Percentiles rank a stretch among this genome's conserved stretches.
phyloP scores from a whole-genome alignment of 1,140 invertebrate genomes.

The Chlorops oryzae region DNA sequence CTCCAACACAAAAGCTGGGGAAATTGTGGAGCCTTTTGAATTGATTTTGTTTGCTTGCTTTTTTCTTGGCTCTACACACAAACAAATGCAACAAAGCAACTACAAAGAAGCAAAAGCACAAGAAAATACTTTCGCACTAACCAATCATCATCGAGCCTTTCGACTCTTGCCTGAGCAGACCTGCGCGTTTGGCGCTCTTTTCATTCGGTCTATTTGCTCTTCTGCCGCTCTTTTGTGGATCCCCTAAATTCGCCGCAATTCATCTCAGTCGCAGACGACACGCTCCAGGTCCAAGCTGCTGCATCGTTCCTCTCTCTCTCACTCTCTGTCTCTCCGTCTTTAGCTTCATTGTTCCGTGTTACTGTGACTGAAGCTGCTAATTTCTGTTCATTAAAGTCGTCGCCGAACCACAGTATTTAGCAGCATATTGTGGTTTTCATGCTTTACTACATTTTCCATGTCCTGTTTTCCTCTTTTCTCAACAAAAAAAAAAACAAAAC shows the following conservation, averaged over 20 bases:
- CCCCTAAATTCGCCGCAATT: no score
- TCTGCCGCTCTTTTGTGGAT: no score
- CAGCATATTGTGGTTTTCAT: background rate
- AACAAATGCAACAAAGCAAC: conserved; percentile 11
- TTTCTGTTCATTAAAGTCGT: conserved; percentile 46
- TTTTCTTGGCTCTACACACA: conserved; percentile 15
- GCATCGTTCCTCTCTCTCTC: no score
- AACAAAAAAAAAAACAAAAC: no score
- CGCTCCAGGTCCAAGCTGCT: no score
- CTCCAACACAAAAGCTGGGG: background rate
- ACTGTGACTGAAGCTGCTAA: conserved; percentile 24
- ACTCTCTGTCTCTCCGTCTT: conserved; percentile 3
- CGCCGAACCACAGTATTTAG: conserved; percentile 8
- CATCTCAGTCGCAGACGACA: no score
- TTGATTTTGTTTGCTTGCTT: conserved; percentile 13
- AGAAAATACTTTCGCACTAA: no score
- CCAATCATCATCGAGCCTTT: no score
- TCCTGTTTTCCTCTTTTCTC: conserved; percentile 3
- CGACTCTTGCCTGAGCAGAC: no score
- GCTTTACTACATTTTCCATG: background rate
- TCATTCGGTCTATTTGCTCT: no score
- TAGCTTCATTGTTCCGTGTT: background rate
- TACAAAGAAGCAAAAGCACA: conserved; percentile 6
- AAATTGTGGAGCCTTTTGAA: background rate
- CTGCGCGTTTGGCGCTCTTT: no score